Evolutionary conservation across 2,797 vertebrate genomes (phyloP).

Genomic region (Synanceia verrucosa): DNA sequence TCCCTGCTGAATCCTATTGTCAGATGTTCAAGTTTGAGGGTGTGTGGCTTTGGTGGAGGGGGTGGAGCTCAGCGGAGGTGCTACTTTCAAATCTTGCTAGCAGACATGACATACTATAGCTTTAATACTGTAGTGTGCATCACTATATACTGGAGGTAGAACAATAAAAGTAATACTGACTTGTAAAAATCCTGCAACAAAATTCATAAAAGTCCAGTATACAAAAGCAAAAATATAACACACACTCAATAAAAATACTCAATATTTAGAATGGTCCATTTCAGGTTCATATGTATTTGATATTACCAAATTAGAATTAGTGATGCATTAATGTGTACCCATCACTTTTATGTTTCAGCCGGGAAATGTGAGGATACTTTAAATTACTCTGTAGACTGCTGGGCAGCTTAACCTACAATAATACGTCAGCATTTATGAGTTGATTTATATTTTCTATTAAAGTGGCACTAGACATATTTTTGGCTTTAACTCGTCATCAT

Average conservation of each 20-base stretch:
- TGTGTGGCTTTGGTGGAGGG: too few species aligned
- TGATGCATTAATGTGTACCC: not conserved
- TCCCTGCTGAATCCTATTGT: too few species aligned
- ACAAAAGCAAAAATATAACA: not conserved
- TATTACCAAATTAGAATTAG: not conserved
- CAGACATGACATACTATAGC: too few species aligned
- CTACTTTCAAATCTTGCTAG: too few species aligned
- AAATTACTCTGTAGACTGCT: not conserved
- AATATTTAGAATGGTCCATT: not conserved
- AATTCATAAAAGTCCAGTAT: not conserved
- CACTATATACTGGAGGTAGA: not conserved
- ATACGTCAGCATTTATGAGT: not conserved
- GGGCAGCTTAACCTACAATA: not conserved
- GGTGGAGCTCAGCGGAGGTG: too few species aligned
- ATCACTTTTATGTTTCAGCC: not conserved
- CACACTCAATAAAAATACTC: not conserved
- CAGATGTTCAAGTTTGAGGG: too few species aligned
- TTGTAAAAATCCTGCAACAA: not conserved
- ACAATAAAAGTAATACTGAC: not conserved
- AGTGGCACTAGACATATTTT: not conserved
- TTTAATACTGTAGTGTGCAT: not conserved
- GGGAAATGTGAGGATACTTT: not conserved
- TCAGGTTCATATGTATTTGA: not conserved
- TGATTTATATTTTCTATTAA: not conserved
- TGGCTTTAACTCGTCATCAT: not conserved